Evolutionary conservation across 2,113 vertebrate species (phyloP), one percentile per base, ranked within the genome.

Genomic region (Regulus satrapa): DNA sequence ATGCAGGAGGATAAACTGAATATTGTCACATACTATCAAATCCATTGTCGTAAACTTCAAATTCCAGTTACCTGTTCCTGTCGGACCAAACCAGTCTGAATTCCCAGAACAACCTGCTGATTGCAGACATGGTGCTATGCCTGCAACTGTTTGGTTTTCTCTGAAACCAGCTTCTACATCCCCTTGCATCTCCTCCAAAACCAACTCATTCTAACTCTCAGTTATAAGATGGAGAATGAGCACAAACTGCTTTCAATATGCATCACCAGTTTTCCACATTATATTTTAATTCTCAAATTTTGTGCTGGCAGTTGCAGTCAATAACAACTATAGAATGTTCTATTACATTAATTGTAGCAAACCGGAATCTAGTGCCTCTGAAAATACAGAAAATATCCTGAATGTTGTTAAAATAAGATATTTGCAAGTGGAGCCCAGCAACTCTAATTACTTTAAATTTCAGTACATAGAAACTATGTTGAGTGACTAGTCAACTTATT

Each of bases 151-250:
- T 45, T 66, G 58, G 9, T 88, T 79, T 63, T 32, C 31, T 15
- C 52, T 79, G 49, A 77, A 92, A 74, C 9, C 3, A 2, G 7
- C 20, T 54, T 54, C 16, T 8, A 1, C 2, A 2, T 85, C 10
- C 34, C 25, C 40, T 66, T 55, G 7, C 48, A 80, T 19, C 16
- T 45, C 38, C 81, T 69, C 2, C 0, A 83, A 92, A 95, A 18
- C 2, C n/a, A 72, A 1, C 38, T 85, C 1, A 0, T 38, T 72
- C 45, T 64, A 89, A 34, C 21, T 6, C 3, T 52, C 0, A 0
- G 12, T 64, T 72, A 6, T 41, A 69, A 72, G 15, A 68, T 32
- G 3, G 61, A 75, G 15, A 40, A 48, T 34, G 45, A 91, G 64
- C n/a, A 72, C 49, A 86, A 91, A 92, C 54, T 85, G 31, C n/a